Conservation (phyloP, 2,888 invertebrate species). For the Encarsia formosa region DNA sequence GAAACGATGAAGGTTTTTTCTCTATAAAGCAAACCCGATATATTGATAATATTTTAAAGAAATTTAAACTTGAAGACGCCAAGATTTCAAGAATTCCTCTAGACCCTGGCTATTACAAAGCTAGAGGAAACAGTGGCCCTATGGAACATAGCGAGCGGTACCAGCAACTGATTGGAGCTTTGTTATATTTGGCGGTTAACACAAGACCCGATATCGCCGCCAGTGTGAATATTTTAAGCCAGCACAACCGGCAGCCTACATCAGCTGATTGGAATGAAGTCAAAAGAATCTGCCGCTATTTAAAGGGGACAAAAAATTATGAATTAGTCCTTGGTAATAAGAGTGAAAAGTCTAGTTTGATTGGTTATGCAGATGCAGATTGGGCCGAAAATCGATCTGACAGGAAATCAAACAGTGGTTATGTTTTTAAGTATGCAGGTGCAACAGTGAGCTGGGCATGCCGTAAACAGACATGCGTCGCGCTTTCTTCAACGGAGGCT, state of each 20-base stretch:
- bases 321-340: slow-evolving; percentile 13
- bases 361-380: slow-evolving; percentile 40
- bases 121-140: not conserved
- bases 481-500: slow-evolving; percentile 32
- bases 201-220: slow-evolving; percentile 27
- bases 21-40: slow-evolving; percentile 22
- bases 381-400: slow-evolving; percentile 37
- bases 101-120: slow-evolving; percentile 15
- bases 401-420: slow-evolving; percentile 40
- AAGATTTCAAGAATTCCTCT: slow-evolving; percentile 23
- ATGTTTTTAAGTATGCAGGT: slow-evolving; percentile 30
- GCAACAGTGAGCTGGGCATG: slow-evolving; percentile 28
- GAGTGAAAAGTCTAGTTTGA: slow-evolving; percentile 7
- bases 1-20: slow-evolving; percentile 17
- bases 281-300: slow-evolving; percentile 27
- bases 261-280: slow-evolving; percentile 24
- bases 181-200: slow-evolving; percentile 26
- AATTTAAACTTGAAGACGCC: slow-evolving; percentile 20
- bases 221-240: slow-evolving; percentile 28
- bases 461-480: slow-evolving; percentile 32
- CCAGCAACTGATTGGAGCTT: slow-evolving; percentile 19
- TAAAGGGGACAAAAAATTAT: slow-evolving; percentile 25
- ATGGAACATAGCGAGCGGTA: slow-evolving; percentile 12
- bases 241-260: slow-evolving; percentile 16
- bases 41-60: slow-evolving; percentile 21